Evolutionary conservation across 1,140 invertebrate genomes (phyloP), one percentile per base, ranked within the genome.

Genomic region (Tetramorium parvispinum): DNA sequence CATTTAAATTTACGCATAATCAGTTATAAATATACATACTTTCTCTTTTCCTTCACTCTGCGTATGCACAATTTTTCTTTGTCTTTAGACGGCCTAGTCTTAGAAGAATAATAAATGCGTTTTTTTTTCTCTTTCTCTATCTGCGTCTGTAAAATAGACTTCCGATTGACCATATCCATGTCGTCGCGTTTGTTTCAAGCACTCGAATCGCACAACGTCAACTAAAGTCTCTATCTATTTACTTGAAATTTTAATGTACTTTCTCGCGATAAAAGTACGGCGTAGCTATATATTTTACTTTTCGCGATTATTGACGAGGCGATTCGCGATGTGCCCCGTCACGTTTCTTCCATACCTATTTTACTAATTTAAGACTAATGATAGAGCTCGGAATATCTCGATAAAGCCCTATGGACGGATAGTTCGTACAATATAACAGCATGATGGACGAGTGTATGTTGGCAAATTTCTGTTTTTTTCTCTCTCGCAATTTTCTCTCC

Each of bases 381-480:
- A 91, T 93, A 93, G 91, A 94, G 93, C 93, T 94, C 91, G 92
- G 92, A 94, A 93, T 93, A 92, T 92, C 91, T 94, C 90, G 88
- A 88, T 94, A 93, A 94, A 94, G 94, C 94, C 90, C 93, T 93
- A 93, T 94, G 93, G 93, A 94, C 93, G 93, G 93, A 94, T 94
- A 87, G 88, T 94, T 93, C 92, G 90, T 91, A 92, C 90, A 89
- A 89, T 92, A 92, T 92, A 91, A 92, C 91, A 93, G 88, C 91
- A 94, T 92, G 93, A 93, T 93, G 93, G 93, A 94, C 93, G 92
- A 94, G 91, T 92, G 83, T 91, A 49, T 83, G 88, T 92, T 91
- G 91, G 90, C 92, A 92, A 32, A 92, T 87, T 86, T 91, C 55
- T 88, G 76, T 78, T 75, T 53, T 43, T 53, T 53, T 53, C 16